A percentile compares a stretch with the other conserved stretches of the same genome.
These are phyloP conservation scores for Antigone vipio DNA, from an alignment of 2,113 vertebrate species.

Conservation along the genomic window DNA sequence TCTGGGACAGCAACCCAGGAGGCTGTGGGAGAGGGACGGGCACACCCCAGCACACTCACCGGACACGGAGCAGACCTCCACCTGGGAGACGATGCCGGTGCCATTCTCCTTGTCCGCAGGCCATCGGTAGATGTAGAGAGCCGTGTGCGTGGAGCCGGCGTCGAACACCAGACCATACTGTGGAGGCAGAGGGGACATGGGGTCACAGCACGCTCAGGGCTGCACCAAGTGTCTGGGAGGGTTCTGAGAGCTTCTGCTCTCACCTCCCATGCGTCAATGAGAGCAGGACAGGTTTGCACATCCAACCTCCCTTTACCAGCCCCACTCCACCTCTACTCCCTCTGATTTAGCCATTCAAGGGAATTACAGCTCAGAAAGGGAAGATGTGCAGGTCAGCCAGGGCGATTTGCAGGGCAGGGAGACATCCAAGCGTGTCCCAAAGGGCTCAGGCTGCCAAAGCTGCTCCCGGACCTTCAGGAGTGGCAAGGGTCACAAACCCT, in stretches of 20 bases:
- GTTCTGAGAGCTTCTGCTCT: not conserved
- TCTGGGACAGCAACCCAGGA: rapidly evolving
- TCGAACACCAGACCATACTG: constrained; percentile 91
- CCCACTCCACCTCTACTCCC: not conserved
- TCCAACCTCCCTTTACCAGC: not conserved
- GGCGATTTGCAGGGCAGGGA: not conserved
- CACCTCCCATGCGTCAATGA: rapidly evolving
- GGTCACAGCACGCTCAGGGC: not conserved
- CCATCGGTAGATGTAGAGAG: constrained; percentile 89
- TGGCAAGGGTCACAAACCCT: not conserved
- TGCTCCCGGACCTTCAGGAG: not conserved
- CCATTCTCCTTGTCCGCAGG: constrained; percentile 82
- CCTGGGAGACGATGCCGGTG: constrained; percentile 86
- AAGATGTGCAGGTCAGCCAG: not conserved
- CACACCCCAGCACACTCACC: constrained; percentile 50
- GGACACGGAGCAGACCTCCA: constrained; percentile 73
- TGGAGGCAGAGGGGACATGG: not conserved
- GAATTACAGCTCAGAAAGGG: not conserved
- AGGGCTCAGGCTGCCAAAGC: not conserved
- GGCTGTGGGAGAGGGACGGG: not conserved
- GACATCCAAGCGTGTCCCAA: not conserved
- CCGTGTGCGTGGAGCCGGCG: constrained; percentile 88
- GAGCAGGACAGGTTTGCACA: not conserved
- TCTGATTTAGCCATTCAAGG: not conserved
- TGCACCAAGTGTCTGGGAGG: rapidly evolving